These are phyloP conservation scores for Heteromyza rotundicornis DNA, from an alignment of 2,888 invertebrate genomes.

Conservation along the genomic window DNA sequence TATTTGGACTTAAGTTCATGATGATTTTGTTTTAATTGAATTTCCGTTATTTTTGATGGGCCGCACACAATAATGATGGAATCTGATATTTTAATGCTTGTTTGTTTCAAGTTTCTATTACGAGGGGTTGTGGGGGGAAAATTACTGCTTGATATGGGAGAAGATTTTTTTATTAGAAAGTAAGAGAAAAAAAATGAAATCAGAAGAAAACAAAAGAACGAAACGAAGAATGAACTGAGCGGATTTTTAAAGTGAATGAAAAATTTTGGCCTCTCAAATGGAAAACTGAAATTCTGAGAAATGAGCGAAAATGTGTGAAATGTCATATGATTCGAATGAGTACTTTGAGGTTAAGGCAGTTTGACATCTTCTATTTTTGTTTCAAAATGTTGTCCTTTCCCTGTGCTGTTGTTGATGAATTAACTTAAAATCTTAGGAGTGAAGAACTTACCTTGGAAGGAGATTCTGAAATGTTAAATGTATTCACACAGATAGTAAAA, in stretches of 20 bases:
- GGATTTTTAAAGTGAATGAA: neutral
- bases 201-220: neutral
- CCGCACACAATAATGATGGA: conserved; percentile 64
- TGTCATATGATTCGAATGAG: too few relatives aligned
- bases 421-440: too few relatives aligned
- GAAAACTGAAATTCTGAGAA: too few relatives aligned
- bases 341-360: too few relatives aligned
- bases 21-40: conserved; percentile 27
- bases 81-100: conserved; percentile 54
- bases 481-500: too few relatives aligned
- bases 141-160: conserved; percentile 5
- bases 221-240: neutral
- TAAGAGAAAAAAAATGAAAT: neutral
- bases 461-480: too few relatives aligned
- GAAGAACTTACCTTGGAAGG: too few relatives aligned
- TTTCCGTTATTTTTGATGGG: conserved; percentile 58
- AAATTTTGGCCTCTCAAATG: neutral
- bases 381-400: too few relatives aligned
- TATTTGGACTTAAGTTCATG: conserved; percentile 25
- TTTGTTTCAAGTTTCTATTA: conserved; percentile 13
- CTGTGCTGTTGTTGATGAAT: too few relatives aligned
- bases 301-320: too few relatives aligned
- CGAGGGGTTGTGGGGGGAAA: neutral
- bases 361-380: too few relatives aligned
- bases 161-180: neutral